Percentiles rank a stretch among this genome's conserved stretches.
Evolutionary conservation across 2,797 vertebrate genomes (phyloP).

Genomic region (Syngnathus acus): DNA sequence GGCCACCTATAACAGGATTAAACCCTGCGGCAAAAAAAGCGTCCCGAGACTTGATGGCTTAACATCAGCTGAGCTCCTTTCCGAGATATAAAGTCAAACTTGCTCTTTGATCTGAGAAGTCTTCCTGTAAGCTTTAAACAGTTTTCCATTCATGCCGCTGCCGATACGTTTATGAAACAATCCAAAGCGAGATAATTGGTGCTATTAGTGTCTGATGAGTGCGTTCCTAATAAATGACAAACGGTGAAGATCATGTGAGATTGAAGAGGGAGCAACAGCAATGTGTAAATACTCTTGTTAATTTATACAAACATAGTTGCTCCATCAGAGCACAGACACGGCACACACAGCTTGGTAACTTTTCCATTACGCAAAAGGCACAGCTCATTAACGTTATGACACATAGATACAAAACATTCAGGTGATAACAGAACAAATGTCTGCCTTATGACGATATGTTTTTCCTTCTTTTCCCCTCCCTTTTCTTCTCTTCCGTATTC

Average conservation of each 20-base stretch:
- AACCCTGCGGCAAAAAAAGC: slow-evolving; percentile 17
- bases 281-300: too few relatives aligned
- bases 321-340: too few relatives aligned
- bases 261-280: too few relatives aligned
- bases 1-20: slow-evolving; percentile 17
- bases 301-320: too few relatives aligned
- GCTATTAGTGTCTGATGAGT: background rate
- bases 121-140: background rate
- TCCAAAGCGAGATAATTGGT: background rate
- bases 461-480: too few relatives aligned
- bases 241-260: background rate
- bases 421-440: too few relatives aligned
- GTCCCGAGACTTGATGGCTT: background rate
- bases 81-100: background rate
- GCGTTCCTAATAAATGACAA: background rate
- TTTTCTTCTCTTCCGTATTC: too few relatives aligned
- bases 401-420: too few relatives aligned
- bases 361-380: too few relatives aligned
- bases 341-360: too few relatives aligned
- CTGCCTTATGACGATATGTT: too few relatives aligned
- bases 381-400: too few relatives aligned
- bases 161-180: background rate
- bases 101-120: background rate
- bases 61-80: slow-evolving; percentile 2
- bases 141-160: background rate